These are phyloP conservation scores for Pyrochroa serraticornis DNA, from an alignment of 2,888 invertebrate species.

Conservation along the genomic window DNA sequence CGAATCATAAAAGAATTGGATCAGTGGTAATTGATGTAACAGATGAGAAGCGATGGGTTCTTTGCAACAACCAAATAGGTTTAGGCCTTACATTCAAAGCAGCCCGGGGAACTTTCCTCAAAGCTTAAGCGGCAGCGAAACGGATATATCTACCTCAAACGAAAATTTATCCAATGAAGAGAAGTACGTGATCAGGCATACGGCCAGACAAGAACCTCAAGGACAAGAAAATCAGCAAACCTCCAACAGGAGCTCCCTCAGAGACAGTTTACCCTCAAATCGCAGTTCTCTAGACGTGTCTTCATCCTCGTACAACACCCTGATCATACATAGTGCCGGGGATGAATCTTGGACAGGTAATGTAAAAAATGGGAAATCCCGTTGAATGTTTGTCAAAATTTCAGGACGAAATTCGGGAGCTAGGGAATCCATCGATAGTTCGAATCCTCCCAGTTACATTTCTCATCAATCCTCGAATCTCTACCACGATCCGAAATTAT, in stretches of 20 bases:
- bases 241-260: slow-evolving; percentile 66
- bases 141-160: slow-evolving; percentile 88
- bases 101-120: slow-evolving; percentile 65
- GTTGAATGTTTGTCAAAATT: slow-evolving; percentile 7
- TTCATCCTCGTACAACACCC: slow-evolving; percentile 81
- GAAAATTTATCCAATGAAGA: slow-evolving; percentile 88
- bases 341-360: slow-evolving; percentile 74
- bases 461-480: slow-evolving; percentile 46
- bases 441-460: slow-evolving; percentile 43
- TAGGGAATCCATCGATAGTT: slow-evolving; percentile 48
- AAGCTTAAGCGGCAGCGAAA: slow-evolving; percentile 84
- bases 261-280: slow-evolving; percentile 66
- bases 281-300: slow-evolving; percentile 76
- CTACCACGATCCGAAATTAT: slow-evolving; percentile 50
- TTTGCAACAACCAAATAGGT: slow-evolving; percentile 51
- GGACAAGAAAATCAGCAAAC: slow-evolving; percentile 81
- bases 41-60: slow-evolving; percentile 33
- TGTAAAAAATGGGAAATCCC: slow-evolving; percentile 20
- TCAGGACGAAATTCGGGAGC: slow-evolving; percentile 55
- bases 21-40: slow-evolving; percentile 15
- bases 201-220: slow-evolving; percentile 87
- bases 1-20: slow-evolving; percentile 38
- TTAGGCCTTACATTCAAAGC: slow-evolving; percentile 45
- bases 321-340: slow-evolving; percentile 79
- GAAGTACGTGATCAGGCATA: slow-evolving; percentile 80